Conservation (phyloP, 2,113 vertebrate species). For the Erinaceus europaeus region DNA sequence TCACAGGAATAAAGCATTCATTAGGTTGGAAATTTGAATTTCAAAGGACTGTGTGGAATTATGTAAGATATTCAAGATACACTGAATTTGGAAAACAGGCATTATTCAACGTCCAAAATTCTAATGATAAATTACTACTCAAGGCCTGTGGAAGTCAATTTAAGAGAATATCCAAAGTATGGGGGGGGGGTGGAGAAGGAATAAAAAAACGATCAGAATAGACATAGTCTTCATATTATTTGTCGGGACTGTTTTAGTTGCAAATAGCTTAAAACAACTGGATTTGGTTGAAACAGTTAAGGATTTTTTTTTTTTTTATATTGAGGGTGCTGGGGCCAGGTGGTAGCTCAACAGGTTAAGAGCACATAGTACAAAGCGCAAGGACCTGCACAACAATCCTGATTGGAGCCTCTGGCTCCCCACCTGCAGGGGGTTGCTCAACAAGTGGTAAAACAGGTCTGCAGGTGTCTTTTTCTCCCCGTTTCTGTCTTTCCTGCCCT, state of each 20-base stretch:
- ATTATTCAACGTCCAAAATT: background rate
- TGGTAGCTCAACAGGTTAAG: too few relatives aligned
- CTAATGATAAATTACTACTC: background rate
- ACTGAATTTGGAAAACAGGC: background rate
- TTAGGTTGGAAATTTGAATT: background rate
- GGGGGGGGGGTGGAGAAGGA: too few relatives aligned
- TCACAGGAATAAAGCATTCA: accelerated
- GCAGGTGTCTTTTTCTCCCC: too few relatives aligned
- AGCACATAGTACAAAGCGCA: too few relatives aligned
- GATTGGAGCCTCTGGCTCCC: too few relatives aligned
- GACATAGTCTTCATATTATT: background rate
- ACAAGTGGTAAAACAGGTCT: too few relatives aligned
- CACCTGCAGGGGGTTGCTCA: too few relatives aligned
- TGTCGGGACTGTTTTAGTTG: background rate
- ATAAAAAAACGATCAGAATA: background rate
- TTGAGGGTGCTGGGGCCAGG: too few relatives aligned
- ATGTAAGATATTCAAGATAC: background rate
- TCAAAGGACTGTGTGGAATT: background rate
- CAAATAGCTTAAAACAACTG: background rate
- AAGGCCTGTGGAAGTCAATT: background rate
- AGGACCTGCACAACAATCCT: too few relatives aligned
- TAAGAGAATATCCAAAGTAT: background rate
- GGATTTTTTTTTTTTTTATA: too few relatives aligned
- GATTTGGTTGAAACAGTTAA: background rate
- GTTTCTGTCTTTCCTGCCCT: too few relatives aligned